Percentiles rank a stretch among this genome's conserved stretches.
These are phyloP conservation scores for Antedon mediterranea DNA, from an alignment of 53 echinoderm and acorn worm genomes.

Conservation along the genomic window DNA sequence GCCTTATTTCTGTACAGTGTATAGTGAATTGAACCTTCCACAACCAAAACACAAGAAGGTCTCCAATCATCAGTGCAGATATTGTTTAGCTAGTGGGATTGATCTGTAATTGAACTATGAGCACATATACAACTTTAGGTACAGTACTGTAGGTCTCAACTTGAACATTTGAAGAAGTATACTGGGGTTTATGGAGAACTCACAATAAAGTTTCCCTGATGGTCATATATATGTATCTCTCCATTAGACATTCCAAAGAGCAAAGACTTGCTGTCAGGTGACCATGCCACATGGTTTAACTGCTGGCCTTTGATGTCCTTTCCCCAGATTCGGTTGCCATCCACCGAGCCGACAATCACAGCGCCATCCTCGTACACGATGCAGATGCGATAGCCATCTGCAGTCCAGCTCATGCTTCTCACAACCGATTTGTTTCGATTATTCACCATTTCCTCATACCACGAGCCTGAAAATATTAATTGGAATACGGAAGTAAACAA, in stretches of 20 bases:
- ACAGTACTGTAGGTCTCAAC: too few species aligned
- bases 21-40: too few species aligned
- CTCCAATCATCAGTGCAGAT: too few species aligned
- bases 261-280: slow-evolving; percentile 70
- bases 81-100: too few species aligned
- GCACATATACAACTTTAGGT: too few species aligned
- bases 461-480: slow-evolving; percentile 40
- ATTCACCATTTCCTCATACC: slow-evolving; percentile 99
- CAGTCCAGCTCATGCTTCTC: slow-evolving; percentile 89
- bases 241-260: slow-evolving; percentile 97
- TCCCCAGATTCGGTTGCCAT: slow-evolving; percentile 96
- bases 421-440: slow-evolving; percentile 95
- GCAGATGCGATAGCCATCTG: slow-evolving; percentile 90
- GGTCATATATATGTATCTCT: slow-evolving; percentile 85
- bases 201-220: slow-evolving; percentile 91
- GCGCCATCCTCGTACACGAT: slow-evolving; percentile 98
- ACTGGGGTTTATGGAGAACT: too few species aligned
- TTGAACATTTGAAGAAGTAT: too few species aligned
- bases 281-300: slow-evolving; percentile 88
- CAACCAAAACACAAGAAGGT: too few species aligned
- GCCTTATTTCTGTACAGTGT: too few species aligned
- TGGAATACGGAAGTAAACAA: neutral
- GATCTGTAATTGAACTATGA: too few species aligned
- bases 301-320: slow-evolving; percentile 79
- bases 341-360: slow-evolving; percentile 94